These are phyloP conservation scores for Pelodiscus sinensis DNA, from an alignment of 2,113 vertebrate species.

Conservation along the genomic window DNA sequence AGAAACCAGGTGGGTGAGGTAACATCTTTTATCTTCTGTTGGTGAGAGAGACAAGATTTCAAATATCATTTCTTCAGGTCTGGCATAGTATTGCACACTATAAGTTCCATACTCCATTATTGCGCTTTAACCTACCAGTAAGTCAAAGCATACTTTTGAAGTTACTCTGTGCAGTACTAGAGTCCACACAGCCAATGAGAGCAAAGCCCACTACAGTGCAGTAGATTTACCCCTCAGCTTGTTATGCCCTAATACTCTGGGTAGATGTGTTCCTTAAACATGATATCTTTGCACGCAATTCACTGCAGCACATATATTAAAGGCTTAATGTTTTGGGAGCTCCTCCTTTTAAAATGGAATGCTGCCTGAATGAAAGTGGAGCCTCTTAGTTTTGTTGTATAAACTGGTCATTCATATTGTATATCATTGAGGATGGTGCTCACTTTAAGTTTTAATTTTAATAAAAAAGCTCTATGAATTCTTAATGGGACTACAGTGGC, in stretches of 20 bases:
- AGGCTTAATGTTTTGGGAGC: background rate
- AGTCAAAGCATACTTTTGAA: background rate
- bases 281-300: background rate
- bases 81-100: background rate
- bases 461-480: too few relatives aligned
- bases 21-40: background rate
- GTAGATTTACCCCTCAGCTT: background rate
- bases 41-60: background rate
- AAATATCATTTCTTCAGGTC: background rate
- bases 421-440: slow-evolving; percentile 78
- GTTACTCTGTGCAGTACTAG: background rate
- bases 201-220: background rate
- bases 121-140: background rate
- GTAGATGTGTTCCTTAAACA: background rate
- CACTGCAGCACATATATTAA: background rate
- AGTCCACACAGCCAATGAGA: background rate
- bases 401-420: slow-evolving; percentile 81
- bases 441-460: background rate
- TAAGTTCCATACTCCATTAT: background rate
- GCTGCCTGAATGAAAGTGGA: slow-evolving; percentile 76
- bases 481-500: too few relatives aligned
- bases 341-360: slow-evolving; percentile 74
- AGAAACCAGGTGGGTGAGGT: background rate
- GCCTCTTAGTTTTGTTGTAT: slow-evolving; percentile 80
- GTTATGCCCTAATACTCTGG: background rate